A percentile compares a stretch with the other conserved stretches of the same genome.
Evolutionary conservation across 2,113 vertebrate genomes (phyloP).

Genomic region (Aphyosemion australe): DNA sequence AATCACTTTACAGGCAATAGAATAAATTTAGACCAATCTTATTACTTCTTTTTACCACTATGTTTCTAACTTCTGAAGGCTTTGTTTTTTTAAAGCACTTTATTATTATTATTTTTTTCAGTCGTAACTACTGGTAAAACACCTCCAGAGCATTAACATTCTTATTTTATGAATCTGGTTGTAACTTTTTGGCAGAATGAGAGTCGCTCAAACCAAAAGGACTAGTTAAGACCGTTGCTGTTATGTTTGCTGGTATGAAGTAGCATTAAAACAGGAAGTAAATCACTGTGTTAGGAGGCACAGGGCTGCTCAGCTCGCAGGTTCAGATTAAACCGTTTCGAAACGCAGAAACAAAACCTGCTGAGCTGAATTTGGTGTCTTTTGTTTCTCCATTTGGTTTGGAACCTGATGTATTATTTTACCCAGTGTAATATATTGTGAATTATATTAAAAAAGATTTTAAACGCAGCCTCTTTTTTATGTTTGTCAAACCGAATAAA

Average conservation of each 20-base stretch:
- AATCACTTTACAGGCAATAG: slow-evolving; percentile 34
- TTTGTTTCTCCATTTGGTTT: slow-evolving; percentile 58
- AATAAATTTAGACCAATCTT: slow-evolving; percentile 20
- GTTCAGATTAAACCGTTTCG: slow-evolving; percentile 16
- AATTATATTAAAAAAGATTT: slow-evolving; percentile 77
- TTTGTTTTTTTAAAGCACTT: slow-evolving; percentile 79
- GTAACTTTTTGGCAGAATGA: slow-evolving; percentile 6
- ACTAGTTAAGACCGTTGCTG: slow-evolving; percentile 30
- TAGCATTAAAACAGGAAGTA: slow-evolving; percentile 48
- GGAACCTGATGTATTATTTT: slow-evolving; percentile 71
- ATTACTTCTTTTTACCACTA: slow-evolving; percentile 22
- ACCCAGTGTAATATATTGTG: slow-evolving; percentile 76
- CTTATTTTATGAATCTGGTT: slow-evolving; percentile 16
- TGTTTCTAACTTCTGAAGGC: slow-evolving; percentile 45
- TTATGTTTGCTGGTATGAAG: slow-evolving; percentile 34
- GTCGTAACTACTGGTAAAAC: slow-evolving; percentile 18
- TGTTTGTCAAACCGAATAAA: neutral
- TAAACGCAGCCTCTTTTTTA: slow-evolving; percentile 41
- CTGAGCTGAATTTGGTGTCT: slow-evolving; percentile 37
- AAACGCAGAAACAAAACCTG: slow-evolving; percentile 28
- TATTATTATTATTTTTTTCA: slow-evolving; percentile 49
- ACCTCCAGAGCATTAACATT: slow-evolving; percentile 30
- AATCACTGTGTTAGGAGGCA: slow-evolving; percentile 60
- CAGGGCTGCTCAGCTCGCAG: slow-evolving; percentile 45
- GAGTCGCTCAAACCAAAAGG: slow-evolving; percentile 54